Base-by-base conservation (phyloP, 2,113 vertebrate genomes). In the Craseonycteris thonglongyai region DNA sequence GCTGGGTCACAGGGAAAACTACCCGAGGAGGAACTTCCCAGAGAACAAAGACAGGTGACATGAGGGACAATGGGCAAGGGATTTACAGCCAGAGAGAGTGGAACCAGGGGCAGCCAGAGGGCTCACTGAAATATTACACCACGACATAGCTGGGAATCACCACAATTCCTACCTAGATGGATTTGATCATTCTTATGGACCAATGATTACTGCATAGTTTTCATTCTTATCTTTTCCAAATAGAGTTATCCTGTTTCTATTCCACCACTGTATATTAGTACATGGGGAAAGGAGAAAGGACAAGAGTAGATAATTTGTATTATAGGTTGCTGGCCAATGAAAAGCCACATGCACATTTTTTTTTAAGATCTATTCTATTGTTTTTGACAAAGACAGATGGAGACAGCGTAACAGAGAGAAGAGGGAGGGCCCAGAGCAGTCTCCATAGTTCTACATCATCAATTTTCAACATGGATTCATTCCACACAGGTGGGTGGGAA, bases 161-260 rank as follows among this genome's bases (percentile, higher is more conserved):
- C 47, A 90, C 8, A 93, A 45, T 75, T 75, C 22, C 75, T 93
- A 8, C 74, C 54, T 15, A 89, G 35, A 91, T 90, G 83, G 35
- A 76, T 58, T 38, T 91, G 40, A 28, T 83, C 78, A 91, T 12
- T 63, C 40, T 76, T 88, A 22, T 65, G 38, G 14, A 82, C 13
- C 26, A 95, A 40, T 75, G n/a, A 93, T 33, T 63, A 45, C 4
- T 74, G 6, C 56, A 22, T 58, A 71, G 80, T 80, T 80, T 89
- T 81, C 82, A 91, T 59, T 94, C 45, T 42, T 69, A 54, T 54
- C 45, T 94, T 56, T 88, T 65, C 78, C n/a, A 89, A 79, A 87
- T 49, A 54, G 18, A 91, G 42, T 68, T 72, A 81, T 38, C 71
- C 51, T 87, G 22, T 42, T 94, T 40, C 19, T 80, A 65, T 56